Evolutionary conservation across 2,888 invertebrate species (phyloP), one percentile per base, ranked within the genome.

Genomic region (Sphaeridia pumilis): DNA sequence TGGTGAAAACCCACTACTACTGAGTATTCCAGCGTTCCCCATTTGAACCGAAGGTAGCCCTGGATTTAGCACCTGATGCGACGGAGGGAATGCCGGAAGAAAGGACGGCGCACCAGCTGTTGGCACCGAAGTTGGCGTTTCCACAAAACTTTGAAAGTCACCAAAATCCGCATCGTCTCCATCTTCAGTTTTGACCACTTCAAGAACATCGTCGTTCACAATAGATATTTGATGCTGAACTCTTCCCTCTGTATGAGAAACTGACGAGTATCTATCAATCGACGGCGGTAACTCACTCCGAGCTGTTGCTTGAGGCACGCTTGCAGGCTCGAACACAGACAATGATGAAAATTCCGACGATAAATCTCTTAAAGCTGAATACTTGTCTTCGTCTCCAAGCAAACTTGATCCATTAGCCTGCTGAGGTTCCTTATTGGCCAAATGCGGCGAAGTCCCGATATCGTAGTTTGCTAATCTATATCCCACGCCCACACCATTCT

Each of bases 391-490:
- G 59, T 73, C 72, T 4, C 64, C 64, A 41, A 64, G 59, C n/a
- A 64, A 46, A 20, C 59, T 43, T 22, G 47, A 52, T 17, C 48
- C 47, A 34, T 46, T 41, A 10, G n/a, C 5, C 21, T 42, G 31
- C 14, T 4, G 3, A 14, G 34, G n/a, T 4, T 47, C 20, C 14
- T 4, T 5, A 7, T 5, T 5, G 21, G 22, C 17, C 20, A 22
- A 7, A 7, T 17, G 22, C 17, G 38, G 38, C 5, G 38, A 5
- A 17, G 38, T 38, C 5, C 72, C 71, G 28, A 73, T 66, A 65
- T 73, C 71, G 60, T 74, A 73, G 66, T 74, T 73, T 3, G 73
- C 74, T 22, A 74, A 64, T 58, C 74, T 65, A 57, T 72, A 73
- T 12, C 73, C 73, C 46, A 74, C 62, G n/a, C n/a, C n/a, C 46